Base-by-base conservation (phyloP, 2,113 vertebrate species). In the Orthochromis malagaraziensis region DNA sequence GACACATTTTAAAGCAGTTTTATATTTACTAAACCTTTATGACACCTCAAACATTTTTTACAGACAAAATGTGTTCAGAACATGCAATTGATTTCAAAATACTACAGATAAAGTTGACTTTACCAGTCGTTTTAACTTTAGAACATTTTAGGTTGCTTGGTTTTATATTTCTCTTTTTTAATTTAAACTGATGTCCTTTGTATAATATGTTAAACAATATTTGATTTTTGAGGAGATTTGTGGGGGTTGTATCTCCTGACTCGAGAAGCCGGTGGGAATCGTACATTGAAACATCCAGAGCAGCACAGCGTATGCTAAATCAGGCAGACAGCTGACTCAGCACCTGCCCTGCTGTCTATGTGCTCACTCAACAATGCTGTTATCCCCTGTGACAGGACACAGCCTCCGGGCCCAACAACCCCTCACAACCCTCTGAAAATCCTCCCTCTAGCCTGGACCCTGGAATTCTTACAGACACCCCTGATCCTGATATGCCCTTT, bases 311-410 rank as follows among this genome's bases (percentile, higher is more conserved):
- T 95, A 90, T 7, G 83, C 89, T 93, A 92, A 96, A 49, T 65
- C 83, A 49, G 89, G 88, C 58, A 54, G 95, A 95, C 92, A 95
- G 93, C 94, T 94, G 93, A 95, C 91, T 96, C 93, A 94, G 94
- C 94, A 80, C 89, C 91, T 90, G 88, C 87, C 90, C 89, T 89
- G 82, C 88, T 94, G 89, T 94, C 91, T 94, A 63, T 93, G 92
- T 93, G 95, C 89, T 95, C 93, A 86, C 82, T 95, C 92, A 85
- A 91, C 93, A 90, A 42, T 91, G 86, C 70, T 53, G 85, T 94
- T 93, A 96, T 96, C 80, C 63, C 83, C 8, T n/a, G 82, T 10
- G 95, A 95, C 95, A 95, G 91, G 82, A 84, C 47, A 75, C 88
- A 60, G 91, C 95, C 94, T 84, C 77, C 6, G 93, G 95, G 65